Base-by-base conservation (phyloP, 1,140 invertebrate genomes). In the Trachymyrmex septentrionalis region DNA sequence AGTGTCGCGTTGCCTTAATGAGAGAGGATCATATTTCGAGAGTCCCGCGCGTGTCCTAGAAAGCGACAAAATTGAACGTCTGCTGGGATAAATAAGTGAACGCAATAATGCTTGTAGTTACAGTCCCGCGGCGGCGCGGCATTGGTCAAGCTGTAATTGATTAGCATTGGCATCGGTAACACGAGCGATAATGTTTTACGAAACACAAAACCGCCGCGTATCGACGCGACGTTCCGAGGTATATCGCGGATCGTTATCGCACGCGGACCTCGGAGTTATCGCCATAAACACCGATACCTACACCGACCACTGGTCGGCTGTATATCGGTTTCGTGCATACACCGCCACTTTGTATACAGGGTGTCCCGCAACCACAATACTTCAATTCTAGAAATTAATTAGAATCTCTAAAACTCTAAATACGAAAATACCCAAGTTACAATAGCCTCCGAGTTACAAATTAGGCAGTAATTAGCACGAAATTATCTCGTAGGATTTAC, bases 251-350 rank as follows among this genome's bases (percentile, higher is more conserved):
- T 80, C 84, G 84, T 88, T 88, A 88, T 80, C 75, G 75, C 80
- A 38, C 80, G 67, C 55, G 67, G 19, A 61, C 19, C 44, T 14
- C 30, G 63, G 75, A 86, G 85, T 88, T 90, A 78, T 88, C 64
- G 78, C 85, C 80, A 87, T 88, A 88, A 90, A 88, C 87, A 88
- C 80, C 85, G 75, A 76, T 53, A 72, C 80, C 21, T 63, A 69
- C 85, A 63, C 30, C 48, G 38, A 69, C 50, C 69, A 57, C 69
- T 44, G 71, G 71, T 77, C 76, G 57, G 59, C 16, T 69, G 55
- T 72, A 24, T 71, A 71, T 67, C 72, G 72, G 53, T 87, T 77
- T 64, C 71, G 44, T 53, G 21, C 16, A 44, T 77, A 64, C 59
- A 10, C 44, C 44, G 34, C n/a, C n/a, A 80, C 64, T 24, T 66